Percentiles rank a stretch among this genome's conserved stretches.
phyloP scores from a whole-genome alignment of 2,888 invertebrate genomes.

The Eurytoma adleriae region DNA sequence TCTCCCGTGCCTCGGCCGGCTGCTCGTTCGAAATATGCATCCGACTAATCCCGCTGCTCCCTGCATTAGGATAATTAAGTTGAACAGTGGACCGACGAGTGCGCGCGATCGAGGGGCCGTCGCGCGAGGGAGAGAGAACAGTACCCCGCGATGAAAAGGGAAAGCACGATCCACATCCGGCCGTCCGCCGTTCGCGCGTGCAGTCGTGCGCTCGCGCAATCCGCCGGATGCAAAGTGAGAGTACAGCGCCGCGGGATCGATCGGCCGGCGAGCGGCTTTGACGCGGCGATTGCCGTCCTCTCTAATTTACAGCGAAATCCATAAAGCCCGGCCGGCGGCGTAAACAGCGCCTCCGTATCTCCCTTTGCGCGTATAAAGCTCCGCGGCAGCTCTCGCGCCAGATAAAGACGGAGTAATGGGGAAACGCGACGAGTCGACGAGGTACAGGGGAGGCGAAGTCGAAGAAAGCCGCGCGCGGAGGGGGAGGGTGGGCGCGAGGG shows the following conservation, averaged over 20 bases:
- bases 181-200: too few relatives aligned
- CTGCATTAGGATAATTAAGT: constrained; percentile 56
- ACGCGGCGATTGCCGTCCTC: constrained; percentile 46
- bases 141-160: neutral
- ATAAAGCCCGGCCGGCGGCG: constrained; percentile 61
- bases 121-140: neutral
- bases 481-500: neutral
- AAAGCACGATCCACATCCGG: constrained; percentile 11
- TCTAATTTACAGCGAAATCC: constrained; percentile 61
- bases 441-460: neutral
- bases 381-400: neutral
- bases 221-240: neutral
- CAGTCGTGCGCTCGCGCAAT: neutral
- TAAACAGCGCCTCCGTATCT: constrained; percentile 61
- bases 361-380: constrained; percentile 37
- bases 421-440: neutral
- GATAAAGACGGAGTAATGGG: constrained; percentile 13
- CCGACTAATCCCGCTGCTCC: constrained; percentile 39
- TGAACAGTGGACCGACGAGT: constrained; percentile 17
- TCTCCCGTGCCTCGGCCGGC: neutral
- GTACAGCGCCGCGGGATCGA: constrained; percentile 14
- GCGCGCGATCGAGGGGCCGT: neutral
- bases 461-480: neutral
- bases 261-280: constrained; percentile 30
- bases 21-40: constrained; percentile 46